Conservation (phyloP, 2,797 vertebrate species). For the Percopsis omiscomaycus region DNA sequence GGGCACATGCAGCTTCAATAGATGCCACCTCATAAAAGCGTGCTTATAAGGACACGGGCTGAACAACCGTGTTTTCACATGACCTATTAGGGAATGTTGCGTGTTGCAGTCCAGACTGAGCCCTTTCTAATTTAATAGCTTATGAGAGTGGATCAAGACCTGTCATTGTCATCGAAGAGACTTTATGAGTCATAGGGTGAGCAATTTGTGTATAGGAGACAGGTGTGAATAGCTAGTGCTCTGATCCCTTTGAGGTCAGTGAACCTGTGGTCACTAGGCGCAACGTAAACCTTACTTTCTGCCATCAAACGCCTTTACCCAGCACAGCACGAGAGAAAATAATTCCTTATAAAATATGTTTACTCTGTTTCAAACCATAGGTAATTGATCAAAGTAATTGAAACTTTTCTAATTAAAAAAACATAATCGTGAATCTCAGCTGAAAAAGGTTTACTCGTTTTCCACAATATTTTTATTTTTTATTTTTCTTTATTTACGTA, state of each 20-base stretch:
- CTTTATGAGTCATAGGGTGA: slow-evolving; percentile 59
- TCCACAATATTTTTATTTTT: not conserved
- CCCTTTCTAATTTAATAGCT: slow-evolving; percentile 64
- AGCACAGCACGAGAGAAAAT: too few relatives aligned
- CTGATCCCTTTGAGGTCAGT: slow-evolving; percentile 26
- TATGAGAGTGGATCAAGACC: slow-evolving; percentile 62
- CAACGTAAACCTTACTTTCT: too few relatives aligned
- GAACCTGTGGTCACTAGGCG: not conserved
- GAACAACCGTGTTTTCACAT: slow-evolving; percentile 57
- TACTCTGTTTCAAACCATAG: too few relatives aligned
- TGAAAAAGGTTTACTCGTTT: not conserved
- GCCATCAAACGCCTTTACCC: too few relatives aligned
- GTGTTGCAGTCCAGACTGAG: slow-evolving; percentile 54
- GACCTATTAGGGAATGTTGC: slow-evolving; percentile 44
- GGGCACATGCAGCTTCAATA: slow-evolving; percentile 59
- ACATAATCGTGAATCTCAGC: too few relatives aligned
- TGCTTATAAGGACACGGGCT: slow-evolving; percentile 46
- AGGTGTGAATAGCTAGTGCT: slow-evolving; percentile 27
- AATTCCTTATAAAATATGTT: too few relatives aligned
- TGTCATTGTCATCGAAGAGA: slow-evolving; percentile 68
- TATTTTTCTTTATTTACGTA: not conserved
- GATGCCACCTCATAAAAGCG: slow-evolving; percentile 48
- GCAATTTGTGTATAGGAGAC: slow-evolving; percentile 53
- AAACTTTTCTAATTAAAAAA: too few relatives aligned
- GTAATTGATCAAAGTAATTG: too few relatives aligned